Evolutionary conservation across 2,113 vertebrate species (phyloP).

Genomic region (Spermophilus dauricus): DNA sequence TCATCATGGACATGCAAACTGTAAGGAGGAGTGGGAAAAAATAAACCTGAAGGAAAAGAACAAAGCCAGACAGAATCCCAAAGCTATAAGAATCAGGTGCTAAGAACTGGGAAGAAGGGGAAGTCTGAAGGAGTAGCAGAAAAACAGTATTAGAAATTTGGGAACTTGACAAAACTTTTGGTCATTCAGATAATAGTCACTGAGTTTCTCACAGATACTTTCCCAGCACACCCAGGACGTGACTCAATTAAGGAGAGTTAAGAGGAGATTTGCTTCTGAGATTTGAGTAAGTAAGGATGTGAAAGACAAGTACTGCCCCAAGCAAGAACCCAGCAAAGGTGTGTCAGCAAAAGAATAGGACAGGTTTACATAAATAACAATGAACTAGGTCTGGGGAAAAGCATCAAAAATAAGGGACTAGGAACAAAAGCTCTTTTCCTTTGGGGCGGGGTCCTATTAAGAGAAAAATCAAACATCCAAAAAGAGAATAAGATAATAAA

Average conservation of each 20-base stretch:
- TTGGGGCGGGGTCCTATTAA: not conserved
- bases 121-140: not conserved
- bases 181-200: not conserved
- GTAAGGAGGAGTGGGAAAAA: not conserved
- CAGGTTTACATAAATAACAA: constrained; percentile 8
- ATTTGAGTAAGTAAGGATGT: not conserved
- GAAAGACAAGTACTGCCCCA: constrained; percentile 10
- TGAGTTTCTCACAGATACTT: constrained; percentile 58
- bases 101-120: constrained; percentile 18
- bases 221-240: constrained; percentile 75
- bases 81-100: not conserved
- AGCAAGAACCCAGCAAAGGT: not conserved
- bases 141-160: not conserved
- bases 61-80: constrained; percentile 22
- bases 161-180: not conserved
- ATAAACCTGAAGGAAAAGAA: constrained; percentile 15
- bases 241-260: constrained; percentile 79
- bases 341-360: not conserved
- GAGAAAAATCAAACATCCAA: constrained; percentile 25
- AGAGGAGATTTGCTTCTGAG: not conserved
- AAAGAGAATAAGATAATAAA: not conserved
- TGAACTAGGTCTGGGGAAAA: not conserved
- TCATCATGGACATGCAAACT: not conserved
- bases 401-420: not conserved
- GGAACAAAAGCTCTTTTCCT: not conserved